Base-by-base conservation (phyloP, 1,140 invertebrate species). In the Drosophila paulistorum region DNA sequence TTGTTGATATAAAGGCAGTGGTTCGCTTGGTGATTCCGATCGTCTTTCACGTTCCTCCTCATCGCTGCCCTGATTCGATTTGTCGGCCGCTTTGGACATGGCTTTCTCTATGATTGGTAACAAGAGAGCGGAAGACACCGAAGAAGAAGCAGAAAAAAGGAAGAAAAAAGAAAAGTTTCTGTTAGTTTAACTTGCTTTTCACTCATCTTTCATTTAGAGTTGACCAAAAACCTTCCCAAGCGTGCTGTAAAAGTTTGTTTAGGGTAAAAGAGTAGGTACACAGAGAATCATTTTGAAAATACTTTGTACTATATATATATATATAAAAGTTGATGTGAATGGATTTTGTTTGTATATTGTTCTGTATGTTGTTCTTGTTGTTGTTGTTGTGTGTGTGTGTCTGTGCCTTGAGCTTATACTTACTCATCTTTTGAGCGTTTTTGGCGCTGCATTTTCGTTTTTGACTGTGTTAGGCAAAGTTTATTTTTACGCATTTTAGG, bases 1-100 rank as follows among this genome's bases (percentile, higher is more conserved):
- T 92, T 97, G 96, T 92, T 97, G 96, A 89, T 96, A 96, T 68
- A 97, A 93, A 54, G 96, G 96, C 86, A 97, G 93, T 79, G 94
- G 93, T 35, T 94, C 94, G 80, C 93, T 92, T 42, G 95, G 95
- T 72, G 95, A 95, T 58, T 84, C 82, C 72, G 95, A 95, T 55
- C 68, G 64, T 20, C 79, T 62, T 72, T 94, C 93, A 17, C 57
- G 57, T 59, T 59, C 57, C 23, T 95, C 94, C 65, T 95, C 94
- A 4, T 89, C 70, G 67, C 73, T 74, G 61, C 68, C 72, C 61
- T 79, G 77, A 60, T 64, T 74, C 35, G 77, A 95, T 95, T 65
- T 95, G 94, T 82, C 81, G 57, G 76, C 68, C 93, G 70, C 63
- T 68, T 90, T 91, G 3, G 90, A 94, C 91, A 96, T 93, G 83